phyloP scores from a whole-genome alignment of 2,797 vertebrate species.

The Peromyscus nudipes region DNA sequence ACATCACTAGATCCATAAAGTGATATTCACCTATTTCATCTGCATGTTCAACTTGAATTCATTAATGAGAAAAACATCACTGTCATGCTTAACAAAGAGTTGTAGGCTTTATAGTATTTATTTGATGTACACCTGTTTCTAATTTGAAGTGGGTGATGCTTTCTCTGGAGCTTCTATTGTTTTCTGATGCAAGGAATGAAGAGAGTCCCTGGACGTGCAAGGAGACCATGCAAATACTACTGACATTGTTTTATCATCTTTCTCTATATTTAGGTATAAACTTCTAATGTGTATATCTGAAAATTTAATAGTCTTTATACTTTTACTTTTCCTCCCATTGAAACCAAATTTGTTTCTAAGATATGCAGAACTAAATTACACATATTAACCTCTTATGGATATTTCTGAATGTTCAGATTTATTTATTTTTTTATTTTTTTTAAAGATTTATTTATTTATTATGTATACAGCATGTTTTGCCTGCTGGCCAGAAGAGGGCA shows the following conservation, averaged over 20 bases:
- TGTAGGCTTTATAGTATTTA: background rate
- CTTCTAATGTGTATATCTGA: background rate
- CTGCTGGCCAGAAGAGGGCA: too few relatives aligned
- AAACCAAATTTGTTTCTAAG: conserved; percentile 7
- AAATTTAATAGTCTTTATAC: background rate
- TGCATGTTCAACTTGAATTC: background rate
- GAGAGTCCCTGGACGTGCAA: background rate
- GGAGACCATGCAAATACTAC: background rate
- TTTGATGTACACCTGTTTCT: background rate
- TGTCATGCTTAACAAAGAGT: background rate
- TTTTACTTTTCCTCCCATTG: background rate
- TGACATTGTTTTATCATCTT: background rate
- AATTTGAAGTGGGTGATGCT: background rate
- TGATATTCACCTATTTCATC: background rate
- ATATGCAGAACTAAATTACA: background rate
- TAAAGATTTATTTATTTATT: conserved; percentile 12
- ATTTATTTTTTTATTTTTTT: too few relatives aligned
- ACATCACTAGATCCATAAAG: background rate
- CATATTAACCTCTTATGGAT: background rate
- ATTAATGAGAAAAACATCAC: background rate
- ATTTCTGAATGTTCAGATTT: background rate
- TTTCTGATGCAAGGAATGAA: background rate
- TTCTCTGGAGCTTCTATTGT: background rate
- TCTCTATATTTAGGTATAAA: background rate
- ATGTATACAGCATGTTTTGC: too few relatives aligned